phyloP scores from a whole-genome alignment of 2,797 vertebrate species.

The Glossophaga mutica region DNA sequence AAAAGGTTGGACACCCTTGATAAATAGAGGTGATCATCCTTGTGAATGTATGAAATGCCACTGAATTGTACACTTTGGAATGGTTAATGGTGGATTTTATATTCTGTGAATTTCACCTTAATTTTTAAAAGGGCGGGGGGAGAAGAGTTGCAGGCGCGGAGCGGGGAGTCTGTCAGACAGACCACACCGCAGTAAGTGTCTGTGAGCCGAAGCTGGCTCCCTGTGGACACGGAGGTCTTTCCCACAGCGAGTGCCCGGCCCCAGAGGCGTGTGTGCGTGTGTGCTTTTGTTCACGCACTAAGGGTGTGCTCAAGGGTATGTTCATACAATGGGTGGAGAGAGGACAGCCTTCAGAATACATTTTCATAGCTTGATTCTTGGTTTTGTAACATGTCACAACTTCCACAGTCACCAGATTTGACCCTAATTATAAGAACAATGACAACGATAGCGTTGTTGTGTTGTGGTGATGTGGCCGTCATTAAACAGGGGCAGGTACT shows the following conservation, averaged over 20 bases:
- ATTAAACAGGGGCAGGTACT: not conserved
- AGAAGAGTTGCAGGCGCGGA: not conserved
- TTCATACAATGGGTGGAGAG: not conserved
- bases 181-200: not conserved
- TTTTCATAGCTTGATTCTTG: not conserved
- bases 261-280: rapidly evolving
- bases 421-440: not conserved
- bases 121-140: not conserved
- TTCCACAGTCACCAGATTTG: not conserved
- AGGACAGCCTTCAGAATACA: not conserved
- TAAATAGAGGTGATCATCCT: rapidly evolving
- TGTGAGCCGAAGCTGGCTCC: not conserved
- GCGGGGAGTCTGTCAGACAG: not conserved
- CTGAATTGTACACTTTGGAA: not conserved
- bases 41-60: not conserved
- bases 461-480: not conserved
- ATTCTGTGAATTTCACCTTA: not conserved
- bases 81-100: not conserved
- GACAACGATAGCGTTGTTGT: not conserved
- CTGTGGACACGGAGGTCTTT: not conserved
- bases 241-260: rapidly evolving
- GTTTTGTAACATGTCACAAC: not conserved
- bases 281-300: not conserved
- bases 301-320: not conserved
- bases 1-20: too few species aligned